Evolutionary conservation across 1,140 invertebrate genomes (phyloP), one percentile per base, ranked within the genome.

Genomic region (Melitaea cinxia): DNA sequence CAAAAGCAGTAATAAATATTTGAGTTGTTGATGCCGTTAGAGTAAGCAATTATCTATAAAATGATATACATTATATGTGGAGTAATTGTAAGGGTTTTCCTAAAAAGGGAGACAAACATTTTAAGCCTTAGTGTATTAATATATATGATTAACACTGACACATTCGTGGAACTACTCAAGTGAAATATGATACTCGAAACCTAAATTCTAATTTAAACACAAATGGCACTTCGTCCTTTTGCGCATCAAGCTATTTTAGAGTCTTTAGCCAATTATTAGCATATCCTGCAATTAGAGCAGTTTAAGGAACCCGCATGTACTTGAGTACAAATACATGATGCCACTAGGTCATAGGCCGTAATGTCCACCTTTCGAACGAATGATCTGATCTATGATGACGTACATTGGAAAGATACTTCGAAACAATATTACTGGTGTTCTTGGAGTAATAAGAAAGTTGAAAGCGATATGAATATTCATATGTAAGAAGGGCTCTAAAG

Each of bases 261-360:
- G 62, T 66, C 58, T 78, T 82, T 78, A 83, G 82, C 66, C 83
- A 83, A 83, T 85, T 86, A 84, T 86, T 85, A 82, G 77, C 78
- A 80, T 84, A 83, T 86, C 83, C 83, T 83, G 82, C 63, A 70
- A 73, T 83, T 76, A 70, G 14, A 37, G 30, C 21, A 65, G 50
- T 60, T 58, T 66, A 68, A 70, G 63, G 47, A 73, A 69, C 83
- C 78, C 72, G 76, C 72, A 83, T 82, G 60, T 69, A 62, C 57
- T 71, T 28, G 45, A 53, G 15, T 50, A 0, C 45, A 37, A 53
- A 56, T 63, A 59, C 55, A 61, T 65, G 47, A 55, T 49, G 47
- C 21, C 37, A 62, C 47, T 54, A 71, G 70, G 65, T 60, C 70
- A 72, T 45, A 72, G 42, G 70, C 63, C 47, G 19, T 10, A 19